Conservation (phyloP, 2,113 vertebrate species). For the Podarcis muralis region DNA sequence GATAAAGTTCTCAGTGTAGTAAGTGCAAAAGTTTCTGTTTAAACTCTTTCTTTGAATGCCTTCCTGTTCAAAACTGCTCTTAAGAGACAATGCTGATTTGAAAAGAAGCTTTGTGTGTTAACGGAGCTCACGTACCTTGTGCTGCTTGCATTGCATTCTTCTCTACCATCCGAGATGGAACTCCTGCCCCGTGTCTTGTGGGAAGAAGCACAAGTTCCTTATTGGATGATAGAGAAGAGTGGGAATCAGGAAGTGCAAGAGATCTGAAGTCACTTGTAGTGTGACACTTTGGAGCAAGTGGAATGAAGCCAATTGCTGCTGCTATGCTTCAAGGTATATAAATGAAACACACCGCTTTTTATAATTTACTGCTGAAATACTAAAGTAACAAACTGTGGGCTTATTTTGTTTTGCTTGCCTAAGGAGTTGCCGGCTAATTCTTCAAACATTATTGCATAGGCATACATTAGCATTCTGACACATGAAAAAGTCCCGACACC, state of each 20-base stretch:
- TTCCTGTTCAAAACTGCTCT: neutral
- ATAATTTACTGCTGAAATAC: neutral
- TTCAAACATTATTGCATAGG: neutral
- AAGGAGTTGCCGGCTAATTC: neutral
- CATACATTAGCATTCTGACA: neutral
- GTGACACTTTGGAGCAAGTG: neutral
- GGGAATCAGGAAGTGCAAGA: neutral
- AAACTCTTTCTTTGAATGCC: constrained; percentile 15
- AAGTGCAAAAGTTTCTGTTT: constrained; percentile 74
- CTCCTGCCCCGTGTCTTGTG: neutral
- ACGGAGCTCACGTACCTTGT: neutral
- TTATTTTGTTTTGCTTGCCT: neutral
- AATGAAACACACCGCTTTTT: neutral
- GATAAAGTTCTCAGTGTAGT: constrained; percentile 95
- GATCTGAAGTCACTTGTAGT: neutral
- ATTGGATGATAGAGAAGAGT: neutral
- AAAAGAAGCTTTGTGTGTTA: neutral
- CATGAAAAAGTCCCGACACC: neutral
- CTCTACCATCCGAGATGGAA: neutral
- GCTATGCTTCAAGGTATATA: neutral
- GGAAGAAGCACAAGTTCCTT: neutral
- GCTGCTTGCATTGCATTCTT: neutral
- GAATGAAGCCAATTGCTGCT: neutral
- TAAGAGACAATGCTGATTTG: rapidly evolving
- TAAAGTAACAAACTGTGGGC: neutral